These are phyloP conservation scores for Heliconius melpomene DNA, from an alignment of 1,140 invertebrate species.

Conservation along the genomic window DNA sequence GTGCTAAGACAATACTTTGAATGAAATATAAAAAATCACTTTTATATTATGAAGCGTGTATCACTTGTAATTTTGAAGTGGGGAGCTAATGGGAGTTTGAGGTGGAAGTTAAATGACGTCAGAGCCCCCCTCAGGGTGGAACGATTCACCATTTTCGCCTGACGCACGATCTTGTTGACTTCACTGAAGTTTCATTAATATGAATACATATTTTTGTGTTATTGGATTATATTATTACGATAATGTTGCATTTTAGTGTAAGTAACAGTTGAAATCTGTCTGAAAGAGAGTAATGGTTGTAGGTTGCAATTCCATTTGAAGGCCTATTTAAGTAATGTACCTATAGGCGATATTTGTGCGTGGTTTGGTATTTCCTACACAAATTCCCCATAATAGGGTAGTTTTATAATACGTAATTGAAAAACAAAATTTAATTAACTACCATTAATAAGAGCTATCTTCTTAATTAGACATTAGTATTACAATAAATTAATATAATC, in stretches of 20 bases:
- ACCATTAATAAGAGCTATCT: background rate
- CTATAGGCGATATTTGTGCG: too few species aligned
- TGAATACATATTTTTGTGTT: background rate
- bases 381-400: too few species aligned
- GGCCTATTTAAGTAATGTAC: too few species aligned
- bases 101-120: conserved; percentile 41
- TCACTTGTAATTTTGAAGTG: conserved; percentile 17
- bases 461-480: background rate
- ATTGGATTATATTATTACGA: background rate
- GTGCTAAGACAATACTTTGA: background rate
- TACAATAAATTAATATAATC: background rate
- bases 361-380: too few species aligned
- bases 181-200: conserved; percentile 18
- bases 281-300: too few species aligned
- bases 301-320: background rate
- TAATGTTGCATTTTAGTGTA: background rate
- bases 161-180: conserved; percentile 34
- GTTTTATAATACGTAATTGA: too few species aligned
- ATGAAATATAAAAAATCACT: background rate
- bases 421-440: too few species aligned
- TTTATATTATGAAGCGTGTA: background rate
- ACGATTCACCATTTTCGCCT: conserved; percentile 20
- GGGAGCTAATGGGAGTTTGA: conserved; percentile 14
- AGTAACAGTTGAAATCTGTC: too few species aligned
- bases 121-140: conserved; percentile 18